Evolutionary conservation across 1,140 invertebrate species (phyloP).

Genomic region (Dysdera silvatica): DNA sequence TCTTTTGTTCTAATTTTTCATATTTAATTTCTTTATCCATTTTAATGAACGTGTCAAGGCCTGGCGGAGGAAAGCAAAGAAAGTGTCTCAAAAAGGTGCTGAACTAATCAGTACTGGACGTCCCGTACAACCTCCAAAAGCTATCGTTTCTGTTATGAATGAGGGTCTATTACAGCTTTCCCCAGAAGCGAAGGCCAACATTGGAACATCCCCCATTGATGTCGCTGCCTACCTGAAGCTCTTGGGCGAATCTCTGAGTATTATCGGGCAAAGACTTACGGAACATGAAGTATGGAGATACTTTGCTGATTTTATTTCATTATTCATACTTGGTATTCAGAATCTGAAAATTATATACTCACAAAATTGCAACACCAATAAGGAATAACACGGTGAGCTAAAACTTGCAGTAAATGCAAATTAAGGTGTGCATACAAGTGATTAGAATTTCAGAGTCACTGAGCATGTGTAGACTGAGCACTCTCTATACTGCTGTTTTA

Average conservation of each 20-base stretch:
- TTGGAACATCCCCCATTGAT: slow-evolving; percentile 75
- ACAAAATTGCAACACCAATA: too few relatives aligned
- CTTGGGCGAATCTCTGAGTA: slow-evolving; percentile 82
- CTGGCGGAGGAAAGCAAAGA: slow-evolving; percentile 67
- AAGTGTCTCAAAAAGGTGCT: slow-evolving; percentile 52
- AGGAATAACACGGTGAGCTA: too few relatives aligned
- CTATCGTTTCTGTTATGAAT: not conserved
- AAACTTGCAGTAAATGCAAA: too few relatives aligned
- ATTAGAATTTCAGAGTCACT: too few relatives aligned
- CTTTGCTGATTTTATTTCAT: too few relatives aligned
- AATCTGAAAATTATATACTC: too few relatives aligned
- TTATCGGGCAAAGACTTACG: slow-evolving; percentile 83
- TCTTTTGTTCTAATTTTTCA: not conserved
- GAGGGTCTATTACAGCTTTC: slow-evolving; percentile 32
- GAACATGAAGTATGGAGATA: slow-evolving; percentile 67
- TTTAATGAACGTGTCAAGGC: slow-evolving; percentile 48
- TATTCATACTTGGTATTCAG: too few relatives aligned
- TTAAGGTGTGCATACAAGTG: too few relatives aligned
- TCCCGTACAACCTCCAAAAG: slow-evolving; percentile 22
- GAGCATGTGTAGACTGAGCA: too few relatives aligned
- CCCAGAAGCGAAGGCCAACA: slow-evolving; percentile 44
- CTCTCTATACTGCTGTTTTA: too few relatives aligned
- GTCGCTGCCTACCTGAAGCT: slow-evolving; percentile 86
- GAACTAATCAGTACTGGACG: slow-evolving; percentile 47
- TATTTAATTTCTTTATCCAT: not conserved